Base-by-base conservation (phyloP, 2,888 invertebrate species). In the Rhynchonema sp. region DNA sequence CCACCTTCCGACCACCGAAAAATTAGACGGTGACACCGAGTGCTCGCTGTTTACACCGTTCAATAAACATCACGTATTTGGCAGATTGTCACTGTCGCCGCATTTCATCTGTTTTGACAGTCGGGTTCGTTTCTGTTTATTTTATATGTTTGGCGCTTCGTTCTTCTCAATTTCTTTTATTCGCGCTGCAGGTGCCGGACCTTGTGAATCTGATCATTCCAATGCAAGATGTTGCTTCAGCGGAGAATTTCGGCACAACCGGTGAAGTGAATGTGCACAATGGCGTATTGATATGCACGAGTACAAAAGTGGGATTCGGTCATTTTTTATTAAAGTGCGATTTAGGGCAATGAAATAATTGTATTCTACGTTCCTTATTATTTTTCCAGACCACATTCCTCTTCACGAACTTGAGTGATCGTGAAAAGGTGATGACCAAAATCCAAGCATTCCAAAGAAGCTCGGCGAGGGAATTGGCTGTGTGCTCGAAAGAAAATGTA, bases 41-140 rank as follows among this genome's bases (percentile, higher is more conserved):
- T 88, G 89, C 70, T 83, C 86, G 17, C 77, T 98, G 59, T 89
- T 90, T 85, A 91, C 94, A 1, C 92, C 94, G 0, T 96, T 87
- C 73, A 87, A 90, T 72, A 91, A 91, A 73, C 82, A 83, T 65
- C 84, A 87, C 72, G 85, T 86, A 60, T 82, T 83, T 78, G 96
- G 96, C 23, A 81, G 84, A 65, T 79, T 98, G 69, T 96, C 85
- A 74, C 77, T 98, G 57, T 94, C 94, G 0, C 84, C 86, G 70
- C 90, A 87, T 77, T 98, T 89, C 74, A 81, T 94, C 69, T 96
- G 96, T 74, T 98, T 94, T 74, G 86, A 87, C 71, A 94, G 94
- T 75, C 82, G 87, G 79, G 91, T 92, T 72, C 80, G 6, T 38
- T 38, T 38, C 17, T 38, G 9, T 23, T 49, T 2, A 3, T 23